Conservation (phyloP, 2,888 invertebrate genomes). For the Encarsia formosa region DNA sequence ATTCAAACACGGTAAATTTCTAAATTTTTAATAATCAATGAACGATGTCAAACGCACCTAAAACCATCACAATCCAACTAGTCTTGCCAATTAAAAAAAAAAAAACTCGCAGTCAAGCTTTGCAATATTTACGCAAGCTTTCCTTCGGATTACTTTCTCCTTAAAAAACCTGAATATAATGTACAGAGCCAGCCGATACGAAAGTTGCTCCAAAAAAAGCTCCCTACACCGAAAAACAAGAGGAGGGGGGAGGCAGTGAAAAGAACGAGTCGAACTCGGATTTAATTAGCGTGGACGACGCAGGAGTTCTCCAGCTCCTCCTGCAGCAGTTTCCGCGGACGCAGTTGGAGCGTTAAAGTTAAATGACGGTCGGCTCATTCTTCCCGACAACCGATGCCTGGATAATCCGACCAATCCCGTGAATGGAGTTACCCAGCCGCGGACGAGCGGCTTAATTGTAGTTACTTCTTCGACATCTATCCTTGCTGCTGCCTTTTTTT, state of each 20-base stretch:
- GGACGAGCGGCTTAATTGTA: slow-evolving; percentile 45
- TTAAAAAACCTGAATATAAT: no score
- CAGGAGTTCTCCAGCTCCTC: slow-evolving; percentile 29
- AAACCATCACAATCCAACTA: no score
- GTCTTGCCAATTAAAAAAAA: no score
- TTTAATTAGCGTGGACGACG: slow-evolving; percentile 50
- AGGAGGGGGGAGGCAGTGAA: slow-evolving; percentile 4
- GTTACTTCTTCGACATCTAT: slow-evolving; percentile 40
- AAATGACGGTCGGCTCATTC: slow-evolving; percentile 53
- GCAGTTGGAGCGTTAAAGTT: slow-evolving; percentile 51
- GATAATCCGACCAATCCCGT: slow-evolving; percentile 41
- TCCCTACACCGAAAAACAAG: background rate
- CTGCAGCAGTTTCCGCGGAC: slow-evolving; percentile 21
- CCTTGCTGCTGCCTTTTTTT: slow-evolving; percentile 1
- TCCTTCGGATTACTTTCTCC: no score
- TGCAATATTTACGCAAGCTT: no score
- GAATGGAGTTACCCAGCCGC: slow-evolving; percentile 48
- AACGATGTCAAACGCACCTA: no score
- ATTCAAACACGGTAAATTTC: no score
- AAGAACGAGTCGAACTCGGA: slow-evolving; percentile 39
- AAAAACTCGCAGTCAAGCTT: no score
- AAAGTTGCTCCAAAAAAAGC: no score
- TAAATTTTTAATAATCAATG: no score
- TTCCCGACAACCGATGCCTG: slow-evolving; percentile 52
- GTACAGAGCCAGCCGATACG: no score